phyloP scores from a whole-genome alignment of 2,113 vertebrate genomes.

The Epinephelus lanceolatus region DNA sequence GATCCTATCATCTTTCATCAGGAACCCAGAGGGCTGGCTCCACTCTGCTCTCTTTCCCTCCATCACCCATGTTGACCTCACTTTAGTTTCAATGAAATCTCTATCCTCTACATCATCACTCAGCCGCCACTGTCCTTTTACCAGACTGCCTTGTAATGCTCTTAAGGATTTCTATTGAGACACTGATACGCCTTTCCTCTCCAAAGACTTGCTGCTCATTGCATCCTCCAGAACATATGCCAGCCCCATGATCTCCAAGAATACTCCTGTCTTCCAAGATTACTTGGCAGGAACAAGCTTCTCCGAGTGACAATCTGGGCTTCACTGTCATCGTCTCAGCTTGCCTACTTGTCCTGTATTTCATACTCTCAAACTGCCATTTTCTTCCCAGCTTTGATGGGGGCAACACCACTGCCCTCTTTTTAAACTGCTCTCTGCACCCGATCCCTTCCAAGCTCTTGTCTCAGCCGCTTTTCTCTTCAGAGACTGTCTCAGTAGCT shows the following conservation, averaged over 20 bases:
- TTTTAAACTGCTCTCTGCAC: neutral
- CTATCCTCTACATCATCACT: neutral
- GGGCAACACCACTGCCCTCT: neutral
- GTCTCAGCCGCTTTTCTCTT: neutral
- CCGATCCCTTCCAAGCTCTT: neutral
- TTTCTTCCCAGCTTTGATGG: neutral
- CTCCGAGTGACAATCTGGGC: conserved; percentile 8
- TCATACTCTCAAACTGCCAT: neutral
- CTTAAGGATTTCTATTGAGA: neutral
- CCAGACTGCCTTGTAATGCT: conserved; percentile 1
- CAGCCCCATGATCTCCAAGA: neutral
- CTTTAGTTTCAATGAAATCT: neutral
- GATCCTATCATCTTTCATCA: neutral
- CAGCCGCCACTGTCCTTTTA: neutral
- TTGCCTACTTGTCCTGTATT: neutral
- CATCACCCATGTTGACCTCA: neutral
- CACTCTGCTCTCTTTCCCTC: neutral
- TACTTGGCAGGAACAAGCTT: conserved; percentile 9
- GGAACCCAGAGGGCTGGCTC: too few species aligned
- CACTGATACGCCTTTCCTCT: neutral
- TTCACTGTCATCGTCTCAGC: neutral
- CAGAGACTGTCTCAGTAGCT: conserved; percentile 7
- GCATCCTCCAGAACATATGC: neutral
- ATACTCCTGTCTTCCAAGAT: neutral
- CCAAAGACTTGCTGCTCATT: conserved; percentile 9